These are phyloP conservation scores for Labeo rohita DNA, from an alignment of 2,113 vertebrate species.

Conservation along the genomic window DNA sequence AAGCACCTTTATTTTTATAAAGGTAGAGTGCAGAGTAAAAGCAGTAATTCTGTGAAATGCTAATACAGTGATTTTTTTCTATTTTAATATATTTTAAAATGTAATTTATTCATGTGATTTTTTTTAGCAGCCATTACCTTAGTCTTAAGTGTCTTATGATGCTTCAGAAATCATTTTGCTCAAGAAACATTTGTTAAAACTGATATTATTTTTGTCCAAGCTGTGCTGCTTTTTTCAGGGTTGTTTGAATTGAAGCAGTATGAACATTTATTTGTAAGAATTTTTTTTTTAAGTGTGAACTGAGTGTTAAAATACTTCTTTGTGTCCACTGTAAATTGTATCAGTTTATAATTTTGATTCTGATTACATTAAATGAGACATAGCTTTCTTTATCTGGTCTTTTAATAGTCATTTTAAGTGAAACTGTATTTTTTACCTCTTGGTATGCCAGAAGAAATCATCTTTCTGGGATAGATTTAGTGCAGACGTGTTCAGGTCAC, in stretches of 20 bases:
- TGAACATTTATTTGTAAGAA: not conserved
- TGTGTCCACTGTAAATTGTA: not conserved
- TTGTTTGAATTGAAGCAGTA: not conserved
- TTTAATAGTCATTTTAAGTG: not conserved
- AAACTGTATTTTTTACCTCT: constrained; percentile 7
- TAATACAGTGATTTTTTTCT: not conserved
- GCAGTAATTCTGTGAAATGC: not conserved
- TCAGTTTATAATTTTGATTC: not conserved
- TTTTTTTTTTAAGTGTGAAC: too few species aligned
- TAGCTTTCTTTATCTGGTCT: not conserved
- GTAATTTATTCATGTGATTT: not conserved
- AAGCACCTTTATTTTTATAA: too few species aligned
- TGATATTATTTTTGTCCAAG: not conserved
- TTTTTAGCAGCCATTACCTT: not conserved
- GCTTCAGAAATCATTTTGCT: not conserved
- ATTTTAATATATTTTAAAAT: not conserved
- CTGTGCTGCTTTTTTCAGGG: not conserved
- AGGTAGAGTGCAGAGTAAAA: not conserved
- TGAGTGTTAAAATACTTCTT: not conserved
- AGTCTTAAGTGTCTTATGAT: not conserved
- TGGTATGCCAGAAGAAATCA: constrained; percentile 9
- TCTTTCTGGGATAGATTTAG: constrained; percentile 4
- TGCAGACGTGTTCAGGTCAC: constrained; percentile 62
- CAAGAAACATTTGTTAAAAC: not conserved
- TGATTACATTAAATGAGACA: not conserved